Percentiles rank a stretch among this genome's conserved stretches.
Evolutionary conservation across 1,140 invertebrate species (phyloP).

Genomic region (Periplaneta americana): DNA sequence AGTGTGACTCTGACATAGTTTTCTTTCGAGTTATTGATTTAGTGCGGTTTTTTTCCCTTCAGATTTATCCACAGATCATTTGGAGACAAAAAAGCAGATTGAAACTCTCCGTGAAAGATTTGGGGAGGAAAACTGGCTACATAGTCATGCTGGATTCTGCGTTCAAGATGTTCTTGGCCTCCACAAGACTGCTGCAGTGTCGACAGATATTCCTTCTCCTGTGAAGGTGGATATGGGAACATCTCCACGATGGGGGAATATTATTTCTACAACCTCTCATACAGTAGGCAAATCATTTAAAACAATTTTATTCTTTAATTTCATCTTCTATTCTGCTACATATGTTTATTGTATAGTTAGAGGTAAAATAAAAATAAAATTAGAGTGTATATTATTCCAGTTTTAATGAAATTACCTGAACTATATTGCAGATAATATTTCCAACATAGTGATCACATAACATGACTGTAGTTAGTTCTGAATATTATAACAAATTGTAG

Average conservation of each 20-base stretch:
- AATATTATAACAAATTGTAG: too few relatives aligned
- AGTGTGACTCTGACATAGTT: too few relatives aligned
- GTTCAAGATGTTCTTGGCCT: constrained; percentile 49
- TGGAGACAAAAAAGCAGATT: constrained; percentile 55
- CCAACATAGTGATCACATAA: too few relatives aligned
- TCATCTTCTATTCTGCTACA: too few relatives aligned
- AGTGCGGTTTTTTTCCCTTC: constrained; percentile 7
- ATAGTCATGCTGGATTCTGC: constrained; percentile 43
- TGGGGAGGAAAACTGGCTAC: constrained; percentile 53
- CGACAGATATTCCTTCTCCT: not conserved
- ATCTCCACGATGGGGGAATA: not conserved
- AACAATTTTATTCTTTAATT: too few relatives aligned
- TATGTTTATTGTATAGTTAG: too few relatives aligned
- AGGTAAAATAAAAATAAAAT: too few relatives aligned
- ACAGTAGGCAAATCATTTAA: not conserved
- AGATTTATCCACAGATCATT: constrained; percentile 39
- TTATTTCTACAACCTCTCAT: not conserved
- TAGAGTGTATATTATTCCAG: too few relatives aligned
- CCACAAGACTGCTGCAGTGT: constrained; percentile 4
- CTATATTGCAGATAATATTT: too few relatives aligned
- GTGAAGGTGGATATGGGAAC: not conserved
- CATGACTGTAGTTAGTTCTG: too few relatives aligned
- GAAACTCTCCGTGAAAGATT: constrained; percentile 47
- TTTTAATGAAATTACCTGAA: too few relatives aligned
- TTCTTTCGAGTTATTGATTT: not conserved